phyloP scores from a whole-genome alignment of 2,888 invertebrate species.

The Polymixis flavicincta region DNA sequence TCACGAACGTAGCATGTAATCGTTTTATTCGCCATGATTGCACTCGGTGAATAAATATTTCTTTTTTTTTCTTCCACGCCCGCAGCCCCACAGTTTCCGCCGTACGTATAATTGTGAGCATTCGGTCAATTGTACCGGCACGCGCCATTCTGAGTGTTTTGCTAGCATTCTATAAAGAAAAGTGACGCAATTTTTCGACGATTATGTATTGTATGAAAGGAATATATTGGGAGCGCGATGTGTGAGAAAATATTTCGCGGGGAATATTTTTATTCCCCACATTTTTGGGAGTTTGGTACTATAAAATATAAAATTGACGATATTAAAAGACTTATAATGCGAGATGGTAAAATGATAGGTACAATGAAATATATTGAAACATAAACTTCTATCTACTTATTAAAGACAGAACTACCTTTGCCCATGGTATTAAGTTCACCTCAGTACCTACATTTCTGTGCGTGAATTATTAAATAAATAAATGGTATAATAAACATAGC shows the following conservation, averaged over 20 bases:
- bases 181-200: constrained; percentile 66
- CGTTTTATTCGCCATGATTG: constrained; percentile 84
- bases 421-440: too few relatives aligned
- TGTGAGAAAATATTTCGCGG: constrained; percentile 42
- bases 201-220: constrained; percentile 58
- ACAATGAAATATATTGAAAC: not conserved
- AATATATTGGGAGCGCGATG: constrained; percentile 49
- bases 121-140: constrained; percentile 80
- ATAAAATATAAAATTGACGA: too few relatives aligned
- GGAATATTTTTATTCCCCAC: constrained; percentile 38
- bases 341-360: not conserved
- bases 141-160: constrained; percentile 87
- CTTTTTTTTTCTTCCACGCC: constrained; percentile 75
- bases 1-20: constrained; percentile 77
- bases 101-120: constrained; percentile 79
- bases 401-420: too few relatives aligned
- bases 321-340: not conserved
- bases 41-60: constrained; percentile 84
- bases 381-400: not conserved
- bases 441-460: too few relatives aligned
- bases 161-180: constrained; percentile 69
- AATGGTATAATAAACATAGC: too few relatives aligned
- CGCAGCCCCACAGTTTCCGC: constrained; percentile 75
- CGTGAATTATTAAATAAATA: too few relatives aligned
- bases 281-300: too few relatives aligned